Percentiles rank a stretch among this genome's conserved stretches.
Evolutionary conservation across 2,113 vertebrate species (phyloP).

Genomic region (Rhinolophus sinicus): DNA sequence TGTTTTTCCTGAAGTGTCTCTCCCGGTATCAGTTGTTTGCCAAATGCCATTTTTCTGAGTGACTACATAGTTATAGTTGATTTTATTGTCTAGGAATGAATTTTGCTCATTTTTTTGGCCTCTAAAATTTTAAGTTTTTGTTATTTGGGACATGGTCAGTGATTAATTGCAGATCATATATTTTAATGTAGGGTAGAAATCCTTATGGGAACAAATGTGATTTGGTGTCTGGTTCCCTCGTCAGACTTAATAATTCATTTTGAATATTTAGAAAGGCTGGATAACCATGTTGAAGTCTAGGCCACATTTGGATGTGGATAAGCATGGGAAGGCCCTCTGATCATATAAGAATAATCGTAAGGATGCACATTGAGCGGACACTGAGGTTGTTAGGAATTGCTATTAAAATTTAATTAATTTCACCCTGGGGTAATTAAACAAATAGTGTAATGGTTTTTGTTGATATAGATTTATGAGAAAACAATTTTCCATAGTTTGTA

Average conservation of each 20-base stretch:
- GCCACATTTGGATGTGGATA: neutral
- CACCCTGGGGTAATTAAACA: constrained; percentile 1
- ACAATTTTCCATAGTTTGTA: neutral
- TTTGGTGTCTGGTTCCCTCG: neutral
- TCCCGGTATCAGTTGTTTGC: neutral
- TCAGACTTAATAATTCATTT: neutral
- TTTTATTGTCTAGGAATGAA: neutral
- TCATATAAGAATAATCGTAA: neutral
- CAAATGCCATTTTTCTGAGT: neutral
- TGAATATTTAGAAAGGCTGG: neutral
- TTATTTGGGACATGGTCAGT: neutral
- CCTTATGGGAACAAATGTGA: neutral
- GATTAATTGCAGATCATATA: neutral
- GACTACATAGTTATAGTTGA: neutral
- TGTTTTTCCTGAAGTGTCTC: neutral
- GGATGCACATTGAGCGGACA: neutral
- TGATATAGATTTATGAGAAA: neutral
- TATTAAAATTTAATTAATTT: constrained; percentile 47
- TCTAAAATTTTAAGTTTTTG: neutral
- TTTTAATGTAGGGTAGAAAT: neutral
- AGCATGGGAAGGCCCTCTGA: neutral
- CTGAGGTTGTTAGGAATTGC: neutral
- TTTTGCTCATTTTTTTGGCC: neutral
- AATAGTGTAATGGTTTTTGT: neutral
- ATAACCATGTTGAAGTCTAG: neutral